These are phyloP conservation scores for Pinna nobilis DNA, from an alignment of 1,140 invertebrate species.

Conservation along the genomic window DNA sequence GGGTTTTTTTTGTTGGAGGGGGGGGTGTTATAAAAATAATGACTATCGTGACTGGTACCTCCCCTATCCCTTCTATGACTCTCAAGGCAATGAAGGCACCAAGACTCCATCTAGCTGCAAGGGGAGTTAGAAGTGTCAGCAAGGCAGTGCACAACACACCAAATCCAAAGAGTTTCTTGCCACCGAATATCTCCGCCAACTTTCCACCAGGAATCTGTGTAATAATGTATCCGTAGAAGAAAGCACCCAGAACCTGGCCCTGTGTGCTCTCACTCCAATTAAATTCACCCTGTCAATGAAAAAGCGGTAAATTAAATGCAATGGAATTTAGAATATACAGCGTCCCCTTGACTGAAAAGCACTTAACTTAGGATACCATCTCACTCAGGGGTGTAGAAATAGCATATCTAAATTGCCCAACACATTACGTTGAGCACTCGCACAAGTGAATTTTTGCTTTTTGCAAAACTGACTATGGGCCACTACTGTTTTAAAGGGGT, in stretches of 20 bases:
- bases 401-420: too few relatives aligned
- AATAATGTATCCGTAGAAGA: slow-evolving; percentile 73
- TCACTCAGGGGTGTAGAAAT: too few relatives aligned
- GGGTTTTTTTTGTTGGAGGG: not conserved
- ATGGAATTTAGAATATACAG: too few relatives aligned
- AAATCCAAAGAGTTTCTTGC: slow-evolving; percentile 85
- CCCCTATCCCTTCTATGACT: slow-evolving; percentile 91
- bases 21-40: not conserved
- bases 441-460: too few relatives aligned
- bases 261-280: slow-evolving; percentile 69
- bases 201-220: slow-evolving; percentile 82
- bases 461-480: too few relatives aligned
- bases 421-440: too few relatives aligned
- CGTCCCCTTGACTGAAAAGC: too few relatives aligned
- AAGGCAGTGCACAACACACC: slow-evolving; percentile 87
- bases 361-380: too few relatives aligned
- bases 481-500: too few relatives aligned
- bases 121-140: slow-evolving; percentile 87
- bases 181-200: slow-evolving; percentile 87
- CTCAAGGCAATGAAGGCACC: slow-evolving; percentile 84
- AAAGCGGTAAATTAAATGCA: not conserved
- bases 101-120: slow-evolving; percentile 81
- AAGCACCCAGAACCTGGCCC: slow-evolving; percentile 68
- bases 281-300: slow-evolving; percentile 62
- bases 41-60: slow-evolving; percentile 83